Base-by-base conservation (phyloP, 2,113 vertebrate genomes). In the Pholis gunnellus region DNA sequence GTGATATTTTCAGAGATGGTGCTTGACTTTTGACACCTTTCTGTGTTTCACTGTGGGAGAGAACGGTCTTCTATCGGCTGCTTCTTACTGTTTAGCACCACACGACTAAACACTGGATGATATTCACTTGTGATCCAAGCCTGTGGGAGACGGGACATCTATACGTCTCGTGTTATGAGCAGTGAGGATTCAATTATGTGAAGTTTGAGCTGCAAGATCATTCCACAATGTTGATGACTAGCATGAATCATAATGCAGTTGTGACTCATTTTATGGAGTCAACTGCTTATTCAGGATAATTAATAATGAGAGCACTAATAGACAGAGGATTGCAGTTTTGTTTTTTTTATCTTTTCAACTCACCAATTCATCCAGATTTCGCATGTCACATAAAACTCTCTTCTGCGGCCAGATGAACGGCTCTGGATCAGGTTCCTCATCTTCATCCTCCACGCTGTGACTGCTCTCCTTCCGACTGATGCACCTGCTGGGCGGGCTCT, bases 331-430 rank as follows among this genome's bases (percentile, higher is more conserved):
- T 48, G 2, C 14, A 29, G 20, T 42, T 63, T 40, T 8, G n/a
- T 22, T n/a, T 7, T 29, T 31, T 15, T 25, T 50, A 57, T 79
- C 2, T 74, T 65, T 73, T 48, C 22, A 68, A 93, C 98, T 97
- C 92, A 99, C 98, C 98, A 99, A 90, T 86, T 99, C 98, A 2
- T 99, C 98, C 66, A 99, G 91, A 94, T 98, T 98, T 63, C 95
- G 95, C 92, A 99, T 96, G 93, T 99, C 97, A 5, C 95, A 97
- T 66, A 97, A 91, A 0, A 96, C 89, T 78, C 97, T 95, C 89
- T 96, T 96, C 82, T 95, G 96, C 5, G 84, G 92, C 25, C 96
- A 96, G 9, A 96, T 86, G 86, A 85, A 93, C 2, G 93, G 70
- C 73, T 92, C 90, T 8, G 94, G 91, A 1, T 94, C 92, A 2